phyloP scores from a whole-genome alignment of 2,113 vertebrate species.

The Tachysurus fulvidraco region DNA sequence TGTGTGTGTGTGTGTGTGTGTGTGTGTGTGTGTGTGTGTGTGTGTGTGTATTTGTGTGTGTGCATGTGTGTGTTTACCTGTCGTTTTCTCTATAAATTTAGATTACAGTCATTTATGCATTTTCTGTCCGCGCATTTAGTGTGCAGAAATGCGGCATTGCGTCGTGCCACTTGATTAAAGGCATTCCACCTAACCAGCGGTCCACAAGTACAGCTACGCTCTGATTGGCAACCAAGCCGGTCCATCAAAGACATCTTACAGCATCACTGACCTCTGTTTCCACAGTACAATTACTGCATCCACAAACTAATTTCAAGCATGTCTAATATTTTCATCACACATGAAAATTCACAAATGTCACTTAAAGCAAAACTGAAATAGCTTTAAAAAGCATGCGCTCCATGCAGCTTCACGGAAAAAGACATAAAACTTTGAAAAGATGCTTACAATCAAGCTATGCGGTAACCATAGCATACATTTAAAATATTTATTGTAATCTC shows the following conservation, averaged over 20 bases:
- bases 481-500: background rate
- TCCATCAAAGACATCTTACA: slow-evolving; percentile 47
- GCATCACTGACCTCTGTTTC: background rate
- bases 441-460: slow-evolving; percentile 12
- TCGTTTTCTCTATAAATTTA: background rate
- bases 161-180: slow-evolving; percentile 27
- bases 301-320: slow-evolving; percentile 12
- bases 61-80: background rate
- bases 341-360: background rate
- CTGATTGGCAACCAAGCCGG: slow-evolving; percentile 29
- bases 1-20: too few species aligned
- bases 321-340: background rate
- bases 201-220: slow-evolving; percentile 30
- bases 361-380: background rate
- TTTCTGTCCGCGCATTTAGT: background rate
- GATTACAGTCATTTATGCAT: background rate
- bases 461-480: background rate
- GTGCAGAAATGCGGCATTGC: slow-evolving; percentile 46
- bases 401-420: slow-evolving; percentile 11
- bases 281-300: slow-evolving; percentile 28
- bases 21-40: too few species aligned
- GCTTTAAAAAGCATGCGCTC: background rate
- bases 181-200: slow-evolving; percentile 47
- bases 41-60: background rate
- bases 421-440: slow-evolving; percentile 1